A percentile compares a stretch with the other conserved stretches of the same genome.
Evolutionary conservation across 2,888 invertebrate genomes (phyloP).

Genomic region (Allophyes oxyacanthae): DNA sequence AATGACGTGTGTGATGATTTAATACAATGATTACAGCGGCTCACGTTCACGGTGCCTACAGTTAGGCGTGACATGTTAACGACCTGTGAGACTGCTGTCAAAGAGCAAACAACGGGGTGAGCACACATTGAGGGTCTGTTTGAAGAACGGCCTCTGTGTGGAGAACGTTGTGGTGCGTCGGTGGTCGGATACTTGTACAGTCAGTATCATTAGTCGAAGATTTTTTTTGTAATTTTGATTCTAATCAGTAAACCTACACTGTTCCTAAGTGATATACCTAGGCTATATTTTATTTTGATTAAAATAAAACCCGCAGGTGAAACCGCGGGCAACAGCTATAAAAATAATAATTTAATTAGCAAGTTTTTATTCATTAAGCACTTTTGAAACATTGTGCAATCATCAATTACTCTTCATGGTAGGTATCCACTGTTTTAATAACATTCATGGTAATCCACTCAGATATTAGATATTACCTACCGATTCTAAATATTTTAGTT

Average conservation of each 20-base stretch:
- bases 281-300: too few relatives aligned
- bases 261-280: too few relatives aligned
- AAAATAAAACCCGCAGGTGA: too few relatives aligned
- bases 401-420: too few relatives aligned
- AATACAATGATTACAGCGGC: slow-evolving; percentile 62
- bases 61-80: slow-evolving; percentile 85
- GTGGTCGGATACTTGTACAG: slow-evolving; percentile 68
- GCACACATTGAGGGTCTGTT: slow-evolving; percentile 77
- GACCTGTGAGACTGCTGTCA: slow-evolving; percentile 88
- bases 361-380: too few relatives aligned
- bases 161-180: slow-evolving; percentile 67
- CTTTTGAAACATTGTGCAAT: too few relatives aligned
- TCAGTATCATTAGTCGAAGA: too few relatives aligned
- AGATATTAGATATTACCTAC: neutral
- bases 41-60: slow-evolving; percentile 65
- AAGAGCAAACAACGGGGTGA: slow-evolving; percentile 82
- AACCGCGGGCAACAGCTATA: too few relatives aligned
- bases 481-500: too few relatives aligned
- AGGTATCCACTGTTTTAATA: neutral
- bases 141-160: slow-evolving; percentile 76
- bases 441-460: neutral
- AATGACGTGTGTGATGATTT: slow-evolving; percentile 73
- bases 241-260: too few relatives aligned
- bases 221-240: too few relatives aligned
- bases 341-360: too few relatives aligned